Evolutionary conservation across 2,888 invertebrate genomes (phyloP), one percentile per base, ranked within the genome.

Genomic region (Mimachlamys varia): DNA sequence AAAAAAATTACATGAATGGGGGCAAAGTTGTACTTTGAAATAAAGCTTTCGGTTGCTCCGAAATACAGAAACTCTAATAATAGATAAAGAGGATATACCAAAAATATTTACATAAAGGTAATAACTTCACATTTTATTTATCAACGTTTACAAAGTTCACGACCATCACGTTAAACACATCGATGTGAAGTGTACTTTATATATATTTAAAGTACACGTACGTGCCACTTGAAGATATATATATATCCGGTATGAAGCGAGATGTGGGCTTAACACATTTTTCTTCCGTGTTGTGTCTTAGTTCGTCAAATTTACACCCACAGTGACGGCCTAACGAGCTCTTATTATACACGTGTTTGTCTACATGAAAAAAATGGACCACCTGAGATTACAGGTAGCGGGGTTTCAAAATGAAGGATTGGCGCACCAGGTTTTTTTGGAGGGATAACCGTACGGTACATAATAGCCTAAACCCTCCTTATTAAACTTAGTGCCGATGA

Each of bases 181-280:
- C 62, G 19, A 5, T 22, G 62, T 62, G 22, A 22, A 19, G 12
- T 76, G 76, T 76, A 76, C 76, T 76, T 76, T 17, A 22, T 7
- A n/a, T 76, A 27, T 33, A 33, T 27, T 76, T 27, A 76, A 76
- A 76, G 76, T 76, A 76, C 76, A 76, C 27, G 76, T 76, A 76
- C 76, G 27, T 33, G 15, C 19, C 76, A 76, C 76, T 76, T 33
- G 10, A 15, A 33, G 13, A 53, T 13, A 33, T 22, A 53, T 13
- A 33, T 22, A 15, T 76, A 76, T 22, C 10, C 33, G 33, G 33
- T 27, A 33, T 76, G 33, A 27, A 76, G 27, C 27, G 22, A 22
- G 15, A 0, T 27, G 27, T 33, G 13, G 27, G 27, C 12, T 76
- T 76, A 22, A 15, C 58, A 33, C 27, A 76, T 76, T 76, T 76